Conservation (phyloP, 2,113 vertebrate species). For the Xiphias gladius region DNA sequence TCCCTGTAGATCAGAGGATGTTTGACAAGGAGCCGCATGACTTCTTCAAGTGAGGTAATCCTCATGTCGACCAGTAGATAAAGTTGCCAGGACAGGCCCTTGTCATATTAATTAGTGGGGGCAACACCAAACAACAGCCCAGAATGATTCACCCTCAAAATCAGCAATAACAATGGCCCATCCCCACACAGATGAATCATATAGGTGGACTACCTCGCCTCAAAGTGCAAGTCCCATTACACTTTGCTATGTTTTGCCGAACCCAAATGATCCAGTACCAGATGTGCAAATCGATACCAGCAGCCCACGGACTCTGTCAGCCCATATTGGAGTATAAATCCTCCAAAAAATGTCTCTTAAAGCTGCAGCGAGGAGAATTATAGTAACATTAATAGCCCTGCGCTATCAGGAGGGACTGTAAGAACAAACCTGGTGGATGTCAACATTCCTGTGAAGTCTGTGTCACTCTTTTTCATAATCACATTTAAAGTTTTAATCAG, state of each 20-base stretch:
- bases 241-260: conserved; percentile 35
- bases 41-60: conserved; percentile 49
- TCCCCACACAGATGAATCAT: conserved; percentile 49
- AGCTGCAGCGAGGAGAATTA: conserved; percentile 43
- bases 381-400: conserved; percentile 53
- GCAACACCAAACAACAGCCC: conserved; percentile 35
- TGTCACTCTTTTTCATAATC: conserved; percentile 83
- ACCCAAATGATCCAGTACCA: conserved; percentile 55
- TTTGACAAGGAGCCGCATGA: conserved; percentile 39
- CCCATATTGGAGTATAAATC: conserved; percentile 47
- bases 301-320: conserved; percentile 36
- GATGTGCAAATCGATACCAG: conserved; percentile 62
- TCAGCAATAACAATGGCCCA: conserved; percentile 50
- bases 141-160: conserved; percentile 45
- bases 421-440: conserved; percentile 61
- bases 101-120: conserved; percentile 44
- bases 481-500: conserved; percentile 82
- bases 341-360: conserved; percentile 58
- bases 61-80: conserved; percentile 22
- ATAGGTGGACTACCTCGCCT: conserved; percentile 45
- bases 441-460: conserved; percentile 81
- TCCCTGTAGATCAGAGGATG: conserved; percentile 39
- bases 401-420: conserved; percentile 47
- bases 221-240: conserved; percentile 33
- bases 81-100: conserved; percentile 37